Base-by-base conservation (phyloP, 2,113 vertebrate genomes). In the Oenanthe oenanthe region DNA sequence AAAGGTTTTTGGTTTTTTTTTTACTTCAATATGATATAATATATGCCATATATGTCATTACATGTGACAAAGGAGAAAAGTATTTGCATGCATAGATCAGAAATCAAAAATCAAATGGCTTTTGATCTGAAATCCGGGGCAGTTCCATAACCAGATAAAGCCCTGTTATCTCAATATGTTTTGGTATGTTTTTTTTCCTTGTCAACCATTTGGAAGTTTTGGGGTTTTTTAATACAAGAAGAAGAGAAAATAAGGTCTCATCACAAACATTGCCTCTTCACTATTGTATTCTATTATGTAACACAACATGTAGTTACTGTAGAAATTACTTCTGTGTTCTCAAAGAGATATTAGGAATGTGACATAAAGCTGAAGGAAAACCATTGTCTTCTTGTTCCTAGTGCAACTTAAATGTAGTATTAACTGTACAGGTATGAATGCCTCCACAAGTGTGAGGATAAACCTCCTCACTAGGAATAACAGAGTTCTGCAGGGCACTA, bases 1-100 rank as follows among this genome's bases (percentile, higher is more conserved):
- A 53, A 72, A 57, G 4, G 7, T 2, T 0, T 0, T 43, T 43
- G 9, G 16, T 18, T 43, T 43, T 45, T 47, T 47, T 20, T 47
- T 20, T 21, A 45, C 24, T 82, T 61, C n/a, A 50, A 0, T 61
- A 43, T 54, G 8, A 51, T 67, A 15, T 32, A 29, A 29, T 19
- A 7, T 45, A n/a, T n/a, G 50, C 15, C 10, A 17, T 76, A 22
- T 54, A 62, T 62, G 6, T 62, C 34, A 62, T 53, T 65, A 28
- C 45, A 8, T 38, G 16, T 54, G 45, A 72, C 2, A 8, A 74
- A 56, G 32, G 34, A 61, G 50, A 80, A 85, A 89, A 84, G 29
- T 31, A 86, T 15, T 73, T 28, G 3, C 21, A 45, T 24, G 7
- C 57, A 45, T 25, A 67, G 10, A 7, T 92, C 40, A 50, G 34